phyloP scores from a whole-genome alignment of 1,140 invertebrate genomes.

The Drosophila mauritiana region DNA sequence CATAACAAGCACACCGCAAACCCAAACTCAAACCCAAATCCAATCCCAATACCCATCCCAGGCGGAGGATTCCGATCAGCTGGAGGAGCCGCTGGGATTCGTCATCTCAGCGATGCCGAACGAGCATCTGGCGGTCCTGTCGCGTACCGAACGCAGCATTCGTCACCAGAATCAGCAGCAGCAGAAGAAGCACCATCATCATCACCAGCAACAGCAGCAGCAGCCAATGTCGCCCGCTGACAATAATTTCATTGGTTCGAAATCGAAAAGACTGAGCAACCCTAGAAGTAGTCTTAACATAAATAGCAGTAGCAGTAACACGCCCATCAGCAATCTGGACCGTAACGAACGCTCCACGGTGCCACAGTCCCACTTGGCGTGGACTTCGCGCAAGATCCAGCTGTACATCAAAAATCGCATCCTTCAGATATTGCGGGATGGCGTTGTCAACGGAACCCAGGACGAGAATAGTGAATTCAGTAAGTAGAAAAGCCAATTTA shows the following conservation, averaged over 20 bases:
- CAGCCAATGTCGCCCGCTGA: conserved; percentile 43
- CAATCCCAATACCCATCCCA: conserved; percentile 12
- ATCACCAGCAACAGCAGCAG: conserved; percentile 43
- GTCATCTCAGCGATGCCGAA: conserved; percentile 54
- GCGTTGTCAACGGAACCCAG: conserved; percentile 91
- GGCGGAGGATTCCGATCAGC: conserved; percentile 25
- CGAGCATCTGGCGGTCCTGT: conserved; percentile 70
- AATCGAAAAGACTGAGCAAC: conserved; percentile 84
- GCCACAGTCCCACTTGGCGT: conserved; percentile 86
- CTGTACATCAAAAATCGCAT: conserved; percentile 92
- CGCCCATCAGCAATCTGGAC: conserved; percentile 74
- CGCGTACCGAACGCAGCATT: conserved; percentile 82
- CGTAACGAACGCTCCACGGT: conserved; percentile 88
- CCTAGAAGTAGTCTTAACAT: conserved; percentile 78
- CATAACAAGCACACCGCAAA: conserved; percentile 40
- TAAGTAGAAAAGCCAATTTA: conserved; percentile 86
- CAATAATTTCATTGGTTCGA: conserved; percentile 79
- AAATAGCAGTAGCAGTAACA: conserved; percentile 72
- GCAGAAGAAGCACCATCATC: conserved; percentile 45
- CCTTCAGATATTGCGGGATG: conserved; percentile 91
- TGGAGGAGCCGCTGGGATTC: conserved; percentile 55
- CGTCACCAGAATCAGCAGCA: conserved; percentile 51
- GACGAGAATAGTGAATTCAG: conserved; percentile 91
- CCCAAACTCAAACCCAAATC: conserved; percentile 13
- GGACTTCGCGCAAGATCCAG: conserved; percentile 89